Evolutionary conservation across 53 echinoderm and acorn worm genomes (phyloP), one percentile per base, ranked within the genome.

Genomic region (Patiria pectinifera): DNA sequence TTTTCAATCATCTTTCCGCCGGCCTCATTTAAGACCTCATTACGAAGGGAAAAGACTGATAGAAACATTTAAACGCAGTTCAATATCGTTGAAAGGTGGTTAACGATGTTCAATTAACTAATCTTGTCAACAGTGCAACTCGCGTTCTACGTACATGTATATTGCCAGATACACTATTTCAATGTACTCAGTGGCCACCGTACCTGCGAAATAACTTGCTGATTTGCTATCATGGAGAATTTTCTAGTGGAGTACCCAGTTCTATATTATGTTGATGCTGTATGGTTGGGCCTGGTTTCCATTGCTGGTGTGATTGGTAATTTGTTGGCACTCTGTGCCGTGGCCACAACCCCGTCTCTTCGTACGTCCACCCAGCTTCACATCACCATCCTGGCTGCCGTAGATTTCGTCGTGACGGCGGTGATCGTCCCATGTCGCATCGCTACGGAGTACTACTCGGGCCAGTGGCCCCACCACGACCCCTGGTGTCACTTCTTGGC

Each of bases 321-420:
- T 44, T 78, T 44, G 4, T 4, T 46, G 46, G 79, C 79, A 13
- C 79, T 78, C 6, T 45, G 79, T 78, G 79, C 79, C 45, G 79
- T 24, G 19, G 79, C 46, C 19, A 78, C 47, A 14, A 78, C 79
- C 47, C 79, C 79, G 45, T 78, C 79, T 78, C 79, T 78, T 24
- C 79, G 79, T 13, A 78, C 45, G 3, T 46, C 79, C 10, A 78
- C 79, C 45, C 79, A 78, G 45, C 79, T 45, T 18, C 45, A 78
- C 79, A 78, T 78, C 79, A 45, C 79, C 45, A 78, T 78, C 46
- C 18, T 78, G 46, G 79, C 79, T 4, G 79, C 22, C 11, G 79
- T 18, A 44, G 79, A 78, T 24, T 18, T 45, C 10, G 21, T 78
- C 46, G 24, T 78, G 10, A 78, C 79, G 45, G 79, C 47, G 46